Percentiles rank a stretch among this genome's conserved stretches.
These are phyloP conservation scores for Elachura formosa DNA, from an alignment of 2,113 vertebrate genomes.

Conservation along the genomic window DNA sequence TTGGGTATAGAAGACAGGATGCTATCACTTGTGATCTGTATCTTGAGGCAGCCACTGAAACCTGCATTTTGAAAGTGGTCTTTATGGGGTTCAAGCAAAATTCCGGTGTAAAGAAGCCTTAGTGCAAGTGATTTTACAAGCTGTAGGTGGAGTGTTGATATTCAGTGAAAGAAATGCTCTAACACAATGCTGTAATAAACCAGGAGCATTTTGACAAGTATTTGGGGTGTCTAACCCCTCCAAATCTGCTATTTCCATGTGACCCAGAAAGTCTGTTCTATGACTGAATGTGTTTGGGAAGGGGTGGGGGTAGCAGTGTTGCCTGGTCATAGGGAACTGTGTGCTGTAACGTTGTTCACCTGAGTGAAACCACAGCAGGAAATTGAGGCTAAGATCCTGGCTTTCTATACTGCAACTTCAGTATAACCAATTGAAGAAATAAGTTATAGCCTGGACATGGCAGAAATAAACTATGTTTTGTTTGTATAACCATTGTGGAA, in stretches of 20 bases:
- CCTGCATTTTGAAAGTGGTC: background rate
- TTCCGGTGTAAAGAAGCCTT: background rate
- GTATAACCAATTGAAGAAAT: background rate
- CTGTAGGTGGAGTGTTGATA: background rate
- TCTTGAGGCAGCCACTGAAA: background rate
- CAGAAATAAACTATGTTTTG: background rate
- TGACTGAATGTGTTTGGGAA: background rate
- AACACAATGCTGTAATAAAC: background rate
- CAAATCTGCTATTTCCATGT: background rate
- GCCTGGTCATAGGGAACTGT: background rate
- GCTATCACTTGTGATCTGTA: background rate
- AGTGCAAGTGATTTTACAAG: background rate
- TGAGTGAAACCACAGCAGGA: background rate
- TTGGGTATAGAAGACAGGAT: background rate
- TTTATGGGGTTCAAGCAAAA: background rate
- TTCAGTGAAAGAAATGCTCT: background rate
- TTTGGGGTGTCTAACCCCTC: background rate
- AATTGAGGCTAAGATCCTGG: background rate
- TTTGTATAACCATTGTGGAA: background rate
- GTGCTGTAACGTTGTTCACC: accelerated
- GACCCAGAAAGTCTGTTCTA: background rate
- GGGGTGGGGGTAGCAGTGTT: background rate
- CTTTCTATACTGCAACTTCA: background rate
- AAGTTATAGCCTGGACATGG: background rate
- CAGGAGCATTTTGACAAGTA: accelerated